Evolutionary conservation across 2,888 invertebrate genomes (phyloP).

Genomic region (Tholera decimalis): DNA sequence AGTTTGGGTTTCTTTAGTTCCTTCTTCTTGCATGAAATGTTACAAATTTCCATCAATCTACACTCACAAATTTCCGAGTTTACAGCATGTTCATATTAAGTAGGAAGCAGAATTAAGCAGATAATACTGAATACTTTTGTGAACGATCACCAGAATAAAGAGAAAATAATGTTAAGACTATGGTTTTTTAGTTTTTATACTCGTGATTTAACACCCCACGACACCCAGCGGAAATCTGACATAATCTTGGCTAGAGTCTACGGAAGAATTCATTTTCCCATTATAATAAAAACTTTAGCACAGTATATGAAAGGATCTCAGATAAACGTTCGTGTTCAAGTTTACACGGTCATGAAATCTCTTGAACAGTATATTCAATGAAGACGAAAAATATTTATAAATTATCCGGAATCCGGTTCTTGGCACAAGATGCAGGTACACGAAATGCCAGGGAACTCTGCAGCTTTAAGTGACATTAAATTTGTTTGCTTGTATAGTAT

Average conservation of each 20-base stretch:
- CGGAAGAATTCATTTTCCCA: slow-evolving; percentile 36
- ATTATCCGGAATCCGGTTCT: slow-evolving; percentile 40
- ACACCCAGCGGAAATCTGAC: slow-evolving; percentile 26
- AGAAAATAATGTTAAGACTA: background rate
- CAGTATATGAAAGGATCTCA: slow-evolving; percentile 39
- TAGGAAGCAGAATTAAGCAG: too few species aligned
- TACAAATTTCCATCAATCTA: too few species aligned
- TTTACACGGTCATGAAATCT: slow-evolving; percentile 55
- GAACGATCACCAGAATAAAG: background rate
- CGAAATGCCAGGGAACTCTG: slow-evolving; percentile 20
- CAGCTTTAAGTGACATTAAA: slow-evolving; percentile 22
- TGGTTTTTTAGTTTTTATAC: slow-evolving; percentile 18
- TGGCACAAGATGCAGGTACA: slow-evolving; percentile 54
- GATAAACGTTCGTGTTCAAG: slow-evolving; percentile 47
- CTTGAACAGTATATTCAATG: slow-evolving; percentile 50
- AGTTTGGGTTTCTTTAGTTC: too few species aligned
- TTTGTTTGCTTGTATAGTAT: slow-evolving; percentile 1
- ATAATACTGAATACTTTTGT: background rate
- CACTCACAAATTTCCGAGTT: too few species aligned
- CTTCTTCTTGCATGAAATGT: too few species aligned
- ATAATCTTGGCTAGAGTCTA: slow-evolving; percentile 32
- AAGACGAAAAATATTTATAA: slow-evolving; percentile 53
- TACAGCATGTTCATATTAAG: too few species aligned
- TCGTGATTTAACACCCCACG: slow-evolving; percentile 9
- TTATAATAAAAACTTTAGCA: slow-evolving; percentile 35